Evolutionary conservation across 2,888 invertebrate species (phyloP), one percentile per base, ranked within the genome.

Genomic region (Trissoscelio sp.): DNA sequence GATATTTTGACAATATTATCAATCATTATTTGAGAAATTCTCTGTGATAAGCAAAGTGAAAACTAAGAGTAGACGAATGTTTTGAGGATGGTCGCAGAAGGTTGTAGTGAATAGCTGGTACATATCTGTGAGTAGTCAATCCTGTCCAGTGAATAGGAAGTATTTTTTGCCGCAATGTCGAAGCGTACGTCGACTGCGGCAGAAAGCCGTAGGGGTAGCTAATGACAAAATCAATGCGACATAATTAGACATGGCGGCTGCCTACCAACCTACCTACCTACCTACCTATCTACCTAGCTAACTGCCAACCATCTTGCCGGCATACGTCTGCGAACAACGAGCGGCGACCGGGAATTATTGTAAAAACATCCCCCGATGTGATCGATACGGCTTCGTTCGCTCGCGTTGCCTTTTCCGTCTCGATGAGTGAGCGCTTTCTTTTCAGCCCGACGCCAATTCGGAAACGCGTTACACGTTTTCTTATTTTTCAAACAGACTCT

Each of bases 141-240:
- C 48, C 72, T 57, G 72, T 74, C 74, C 80, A 12, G 73, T 57
- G 79, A 79, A 79, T 85, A 83, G 87, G 84, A 87, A 86, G 83
- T 85, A 84, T 73, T 88, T 88, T 87, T 87, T 86, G 85, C 83
- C 80, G 69, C 72, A 84, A 85, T 84, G 86, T 84, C 81, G 86
- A 85, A 82, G 80, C 69, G 79, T 79, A 66, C 58, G 72, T 72
- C 62, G 78, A 66, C 81, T 85, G 81, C 81, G 83, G 79, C 86
- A 82, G 86, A 83, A 73, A 58, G 69, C 69, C 60, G 86, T 86
- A 87, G 88, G 89, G 89, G 87, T 86, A 86, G 88, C 90, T 90
- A 90, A 90, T 90, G 90, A 90, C 90, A 90, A 90, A 90, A 90
- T 90, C 90, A 90, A 90, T 90, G 90, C 90, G 89, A 90, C 89